Conservation (phyloP, 2,113 vertebrate genomes). For the Peucedramus taeniatus region DNA sequence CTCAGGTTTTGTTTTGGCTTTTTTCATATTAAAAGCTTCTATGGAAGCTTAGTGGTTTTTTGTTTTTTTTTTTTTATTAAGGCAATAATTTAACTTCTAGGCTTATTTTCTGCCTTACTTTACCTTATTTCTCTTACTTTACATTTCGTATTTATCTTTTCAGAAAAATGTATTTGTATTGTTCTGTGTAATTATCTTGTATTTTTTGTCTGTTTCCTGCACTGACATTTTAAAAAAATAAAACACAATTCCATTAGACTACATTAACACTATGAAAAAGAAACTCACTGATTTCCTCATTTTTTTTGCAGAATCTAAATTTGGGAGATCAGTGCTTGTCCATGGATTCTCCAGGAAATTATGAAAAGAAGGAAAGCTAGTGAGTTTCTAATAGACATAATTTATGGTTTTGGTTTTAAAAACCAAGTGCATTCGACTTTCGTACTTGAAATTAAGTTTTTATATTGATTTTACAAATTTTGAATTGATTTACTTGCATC, state of each 20-base stretch:
- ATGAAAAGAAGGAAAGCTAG: background rate
- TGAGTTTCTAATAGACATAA: background rate
- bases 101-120: background rate
- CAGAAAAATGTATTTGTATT: background rate
- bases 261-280: background rate
- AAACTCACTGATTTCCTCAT: background rate
- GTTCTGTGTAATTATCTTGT: background rate
- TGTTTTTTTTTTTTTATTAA: background rate
- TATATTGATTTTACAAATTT: background rate
- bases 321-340: background rate
- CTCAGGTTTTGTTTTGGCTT: background rate
- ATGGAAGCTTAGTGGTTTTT: background rate
- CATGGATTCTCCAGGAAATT: background rate
- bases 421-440: background rate
- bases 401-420: background rate
- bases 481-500: background rate
- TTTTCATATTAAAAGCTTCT: background rate
- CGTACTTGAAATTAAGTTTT: background rate
- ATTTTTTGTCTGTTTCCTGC: background rate
- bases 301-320: background rate
- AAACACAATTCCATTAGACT: background rate
- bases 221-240: background rate
- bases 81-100: background rate
- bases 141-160: background rate
- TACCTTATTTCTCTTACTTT: background rate